Evolutionary conservation across 2,113 vertebrate genomes (phyloP).

Genomic region (Melanotaenia duboulayi): DNA sequence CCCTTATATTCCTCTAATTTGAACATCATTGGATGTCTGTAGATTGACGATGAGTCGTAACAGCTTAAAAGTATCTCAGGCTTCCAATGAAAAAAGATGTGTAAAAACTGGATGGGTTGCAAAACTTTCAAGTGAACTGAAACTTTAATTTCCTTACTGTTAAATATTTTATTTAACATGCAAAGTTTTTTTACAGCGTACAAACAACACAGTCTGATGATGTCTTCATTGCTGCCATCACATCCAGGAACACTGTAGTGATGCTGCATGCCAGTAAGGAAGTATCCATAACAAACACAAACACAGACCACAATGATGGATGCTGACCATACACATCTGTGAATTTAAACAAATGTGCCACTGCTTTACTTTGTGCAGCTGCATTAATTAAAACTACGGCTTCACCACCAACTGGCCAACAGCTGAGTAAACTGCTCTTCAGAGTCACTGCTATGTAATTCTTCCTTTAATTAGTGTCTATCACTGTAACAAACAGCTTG

Average conservation of each 20-base stretch:
- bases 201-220: background rate
- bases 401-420: slow-evolving; percentile 48
- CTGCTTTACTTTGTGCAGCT: slow-evolving; percentile 49
- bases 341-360: slow-evolving; percentile 60
- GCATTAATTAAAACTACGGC: slow-evolving; percentile 39
- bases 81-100: too few relatives aligned
- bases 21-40: background rate
- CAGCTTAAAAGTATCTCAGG: too few relatives aligned
- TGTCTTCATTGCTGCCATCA: background rate
- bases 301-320: slow-evolving; percentile 24
- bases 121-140: too few relatives aligned
- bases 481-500: slow-evolving; percentile 47
- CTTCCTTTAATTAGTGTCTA: slow-evolving; percentile 45
- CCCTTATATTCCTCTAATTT: background rate
- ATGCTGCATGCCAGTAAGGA: slow-evolving; percentile 11
- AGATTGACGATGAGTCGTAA: background rate
- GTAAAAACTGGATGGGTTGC: too few relatives aligned
- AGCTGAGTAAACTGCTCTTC: slow-evolving; percentile 39
- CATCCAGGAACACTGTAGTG: slow-evolving; percentile 35
- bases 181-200: background rate
- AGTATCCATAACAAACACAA: slow-evolving; percentile 28
- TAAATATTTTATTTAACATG: background rate
- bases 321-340: slow-evolving; percentile 21
- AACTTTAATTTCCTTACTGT: background rate
- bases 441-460: slow-evolving; percentile 41